phyloP scores from a whole-genome alignment of 2,797 vertebrate genomes.

The Schizopygopsis malacanthus region DNA sequence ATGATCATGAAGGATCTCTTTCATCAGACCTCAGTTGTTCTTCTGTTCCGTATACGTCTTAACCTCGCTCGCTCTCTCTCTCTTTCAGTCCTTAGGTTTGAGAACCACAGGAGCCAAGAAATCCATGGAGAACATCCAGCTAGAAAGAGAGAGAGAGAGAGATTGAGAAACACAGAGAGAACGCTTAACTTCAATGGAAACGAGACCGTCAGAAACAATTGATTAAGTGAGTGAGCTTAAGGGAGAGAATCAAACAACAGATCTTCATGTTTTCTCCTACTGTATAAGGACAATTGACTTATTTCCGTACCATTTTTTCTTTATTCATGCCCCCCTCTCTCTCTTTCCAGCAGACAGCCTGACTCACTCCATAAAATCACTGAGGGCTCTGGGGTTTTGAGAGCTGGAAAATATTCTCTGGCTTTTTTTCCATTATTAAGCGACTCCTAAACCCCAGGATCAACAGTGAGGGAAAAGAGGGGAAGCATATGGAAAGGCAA shows the following conservation, averaged over 20 bases:
- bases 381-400: conserved; percentile 58
- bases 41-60: conserved; percentile 12
- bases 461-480: conserved; percentile 21
- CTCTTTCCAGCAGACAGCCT: conserved; percentile 38
- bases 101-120: conserved; percentile 17
- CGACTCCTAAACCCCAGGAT: conserved; percentile 59
- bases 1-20: not conserved
- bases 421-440: conserved; percentile 66
- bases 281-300: conserved; percentile 13
- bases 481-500: conserved; percentile 24
- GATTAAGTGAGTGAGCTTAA: not conserved
- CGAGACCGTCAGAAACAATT: conserved; percentile 15
- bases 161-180: not conserved
- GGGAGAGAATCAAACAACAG: conserved; percentile 10
- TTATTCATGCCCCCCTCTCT: conserved; percentile 24
- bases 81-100: not conserved
- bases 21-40: not conserved
- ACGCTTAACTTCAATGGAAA: conserved; percentile 7
- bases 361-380: conserved; percentile 59
- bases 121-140: conserved; percentile 25
- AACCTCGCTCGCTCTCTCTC: not conserved
- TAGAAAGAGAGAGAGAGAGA: conserved; percentile 12
- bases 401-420: conserved; percentile 59
- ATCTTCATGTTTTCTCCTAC: conserved; percentile 32
- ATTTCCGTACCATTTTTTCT: not conserved